Percentiles rank a stretch among this genome's conserved stretches.
Conservation (phyloP, 2,888 invertebrate genomes). For the Lathronympha strigana region DNA sequence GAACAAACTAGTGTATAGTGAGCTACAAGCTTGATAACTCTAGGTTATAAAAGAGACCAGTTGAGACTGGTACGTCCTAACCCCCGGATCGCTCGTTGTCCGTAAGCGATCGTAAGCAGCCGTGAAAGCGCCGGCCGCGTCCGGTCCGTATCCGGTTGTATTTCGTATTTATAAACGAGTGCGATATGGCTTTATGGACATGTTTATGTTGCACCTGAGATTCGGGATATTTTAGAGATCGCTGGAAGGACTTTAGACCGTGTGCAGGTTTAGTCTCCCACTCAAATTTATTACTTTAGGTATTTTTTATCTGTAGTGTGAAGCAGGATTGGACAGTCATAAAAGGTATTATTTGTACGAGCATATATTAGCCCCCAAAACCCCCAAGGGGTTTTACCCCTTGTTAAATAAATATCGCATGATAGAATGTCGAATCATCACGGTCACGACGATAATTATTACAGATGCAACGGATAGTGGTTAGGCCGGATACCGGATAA, state of each 20-base stretch:
- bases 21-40: not conserved
- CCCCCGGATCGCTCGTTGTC: not conserved
- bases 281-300: too few relatives aligned
- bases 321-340: too few relatives aligned
- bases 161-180: conserved; percentile 41
- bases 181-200: conserved; percentile 34
- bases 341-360: too few relatives aligned
- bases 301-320: too few relatives aligned
- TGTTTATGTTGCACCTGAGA: conserved; percentile 34
- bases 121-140: conserved; percentile 45
- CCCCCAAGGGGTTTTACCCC: too few relatives aligned
- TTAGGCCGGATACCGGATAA: too few relatives aligned
- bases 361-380: too few relatives aligned
- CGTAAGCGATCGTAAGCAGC: not conserved
- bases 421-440: too few relatives aligned
- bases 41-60: not conserved
- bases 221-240: not conserved
- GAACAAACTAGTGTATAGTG: not conserved
- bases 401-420: too few relatives aligned
- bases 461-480: too few relatives aligned
- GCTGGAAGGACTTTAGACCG: not conserved
- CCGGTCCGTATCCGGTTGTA: conserved; percentile 45
- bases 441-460: too few relatives aligned
- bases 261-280: not conserved
- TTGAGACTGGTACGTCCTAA: not conserved